Evolutionary conservation across 2,888 invertebrate genomes (phyloP).

Genomic region (Apoda limacodes): DNA sequence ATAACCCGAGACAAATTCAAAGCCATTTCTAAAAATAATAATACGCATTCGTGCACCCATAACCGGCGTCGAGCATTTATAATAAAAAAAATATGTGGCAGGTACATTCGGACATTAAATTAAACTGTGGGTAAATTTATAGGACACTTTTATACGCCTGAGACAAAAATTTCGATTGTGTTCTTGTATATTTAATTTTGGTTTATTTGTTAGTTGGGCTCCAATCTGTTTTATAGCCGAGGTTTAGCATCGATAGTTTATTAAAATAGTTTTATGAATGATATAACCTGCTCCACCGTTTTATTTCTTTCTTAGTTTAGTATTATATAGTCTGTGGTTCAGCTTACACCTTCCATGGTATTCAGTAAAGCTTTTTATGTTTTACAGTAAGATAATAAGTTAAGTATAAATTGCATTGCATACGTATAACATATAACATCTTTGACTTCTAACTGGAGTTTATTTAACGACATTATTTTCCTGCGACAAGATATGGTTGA

Average conservation of each 20-base stretch:
- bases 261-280: slow-evolving; percentile 66
- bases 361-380: too few species aligned
- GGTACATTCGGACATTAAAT: slow-evolving; percentile 70
- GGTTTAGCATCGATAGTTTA: slow-evolving; percentile 62
- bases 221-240: slow-evolving; percentile 59
- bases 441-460: too few species aligned
- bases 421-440: too few species aligned
- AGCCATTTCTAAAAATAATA: slow-evolving; percentile 66
- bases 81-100: slow-evolving; percentile 60
- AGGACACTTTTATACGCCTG: slow-evolving; percentile 68
- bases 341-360: too few species aligned
- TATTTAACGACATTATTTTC: too few species aligned
- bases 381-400: too few species aligned
- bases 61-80: slow-evolving; percentile 59
- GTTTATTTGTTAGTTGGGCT: slow-evolving; percentile 64
- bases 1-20: slow-evolving; percentile 49
- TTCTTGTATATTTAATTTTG: slow-evolving; percentile 69
- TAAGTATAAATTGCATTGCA: too few species aligned
- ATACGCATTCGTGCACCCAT: slow-evolving; percentile 56
- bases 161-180: slow-evolving; percentile 70
- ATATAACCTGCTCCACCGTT: too few species aligned
- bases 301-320: too few species aligned
- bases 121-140: slow-evolving; percentile 69
- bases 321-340: too few species aligned
- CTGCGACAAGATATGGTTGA: too few species aligned